Evolutionary conservation across 2,113 vertebrate genomes (phyloP).

Genomic region (Pedionomus torquatus): DNA sequence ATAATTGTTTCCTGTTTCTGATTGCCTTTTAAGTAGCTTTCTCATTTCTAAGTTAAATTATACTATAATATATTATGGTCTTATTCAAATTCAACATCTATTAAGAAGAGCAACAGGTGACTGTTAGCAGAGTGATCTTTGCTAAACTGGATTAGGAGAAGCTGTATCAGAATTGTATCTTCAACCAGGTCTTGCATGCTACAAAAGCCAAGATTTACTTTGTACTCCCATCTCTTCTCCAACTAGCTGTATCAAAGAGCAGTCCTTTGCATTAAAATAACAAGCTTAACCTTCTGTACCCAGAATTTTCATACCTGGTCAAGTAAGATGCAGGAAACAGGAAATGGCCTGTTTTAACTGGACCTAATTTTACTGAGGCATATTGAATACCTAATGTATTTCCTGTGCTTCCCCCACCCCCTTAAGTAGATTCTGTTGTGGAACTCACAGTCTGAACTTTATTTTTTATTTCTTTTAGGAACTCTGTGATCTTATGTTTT

Average conservation of each 20-base stretch:
- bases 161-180: not conserved
- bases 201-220: not conserved
- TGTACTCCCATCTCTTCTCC: not conserved
- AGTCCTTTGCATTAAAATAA: not conserved
- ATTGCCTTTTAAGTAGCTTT: not conserved
- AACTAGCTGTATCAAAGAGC: not conserved
- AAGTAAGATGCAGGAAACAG: not conserved
- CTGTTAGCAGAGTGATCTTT: not conserved
- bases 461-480: conserved; percentile 79
- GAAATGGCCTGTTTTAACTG: not conserved
- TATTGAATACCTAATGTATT: not conserved
- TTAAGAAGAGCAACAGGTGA: not conserved
- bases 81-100: not conserved
- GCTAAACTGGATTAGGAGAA: not conserved
- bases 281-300: not conserved
- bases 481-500: conserved; percentile 90
- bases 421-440: not conserved
- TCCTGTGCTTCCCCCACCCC: not conserved
- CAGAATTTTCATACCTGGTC: not conserved
- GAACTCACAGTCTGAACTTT: not conserved
- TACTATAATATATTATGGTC: not conserved
- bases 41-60: not conserved
- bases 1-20: not conserved
- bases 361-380: fast-evolving
- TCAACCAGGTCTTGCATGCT: not conserved